Percentiles rank a stretch among this genome's conserved stretches.
Conservation (phyloP, 2,888 invertebrate species). For the Orchesella flavescens region DNA sequence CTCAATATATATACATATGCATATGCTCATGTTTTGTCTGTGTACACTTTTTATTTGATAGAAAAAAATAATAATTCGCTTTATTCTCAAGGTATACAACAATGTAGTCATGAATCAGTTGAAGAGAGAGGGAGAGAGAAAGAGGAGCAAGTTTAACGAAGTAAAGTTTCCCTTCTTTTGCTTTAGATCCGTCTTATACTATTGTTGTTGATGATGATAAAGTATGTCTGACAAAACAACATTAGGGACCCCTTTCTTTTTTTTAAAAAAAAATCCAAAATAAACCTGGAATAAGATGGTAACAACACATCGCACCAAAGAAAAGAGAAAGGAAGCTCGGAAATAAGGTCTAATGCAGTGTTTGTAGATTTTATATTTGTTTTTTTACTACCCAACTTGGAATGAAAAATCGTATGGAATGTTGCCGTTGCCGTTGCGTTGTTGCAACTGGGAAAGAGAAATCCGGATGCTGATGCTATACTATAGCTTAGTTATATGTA, state of each 20-base stretch:
- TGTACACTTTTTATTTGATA: conserved; percentile 4
- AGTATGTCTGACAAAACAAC: conserved; percentile 45
- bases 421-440: too few species aligned
- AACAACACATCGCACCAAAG: neutral
- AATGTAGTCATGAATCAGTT: neutral
- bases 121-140: neutral
- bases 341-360: neutral
- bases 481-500: conserved; percentile 34
- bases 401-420: conserved; percentile 48
- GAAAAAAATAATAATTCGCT: neutral
- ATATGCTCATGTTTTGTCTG: too few species aligned
- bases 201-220: conserved; percentile 38
- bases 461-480: neutral
- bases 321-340: conserved; percentile 7
- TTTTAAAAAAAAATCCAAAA: conserved; percentile 25
- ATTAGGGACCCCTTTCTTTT: conserved; percentile 27
- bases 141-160: conserved; percentile 6
- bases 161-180: neutral
- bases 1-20: neutral
- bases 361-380: conserved; percentile 37
- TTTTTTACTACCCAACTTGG: conserved; percentile 50
- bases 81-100: neutral
- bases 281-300: conserved; percentile 2
- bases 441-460: conserved; percentile 1
- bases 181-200: neutral